These are phyloP conservation scores for Gallirallus australis DNA, from an alignment of 2,797 vertebrate species.

Conservation along the genomic window DNA sequence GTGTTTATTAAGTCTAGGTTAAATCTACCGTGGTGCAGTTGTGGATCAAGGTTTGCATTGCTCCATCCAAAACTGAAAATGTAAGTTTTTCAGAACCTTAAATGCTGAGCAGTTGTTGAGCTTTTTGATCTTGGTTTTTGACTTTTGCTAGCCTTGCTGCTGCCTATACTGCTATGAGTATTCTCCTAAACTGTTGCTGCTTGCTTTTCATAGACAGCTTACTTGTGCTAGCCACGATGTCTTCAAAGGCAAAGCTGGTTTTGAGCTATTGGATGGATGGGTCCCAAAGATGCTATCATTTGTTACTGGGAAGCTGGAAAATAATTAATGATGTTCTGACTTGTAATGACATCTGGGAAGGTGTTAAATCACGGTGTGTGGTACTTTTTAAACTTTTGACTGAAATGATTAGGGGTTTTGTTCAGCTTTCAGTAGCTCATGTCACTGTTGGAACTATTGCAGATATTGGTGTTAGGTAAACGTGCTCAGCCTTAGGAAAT, in stretches of 20 bases:
- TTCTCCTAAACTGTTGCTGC: neutral
- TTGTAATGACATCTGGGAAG: constrained; percentile 12
- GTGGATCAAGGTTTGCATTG: neutral
- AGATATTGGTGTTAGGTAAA: neutral
- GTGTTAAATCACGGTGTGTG: neutral
- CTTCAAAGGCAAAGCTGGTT: constrained; percentile 26
- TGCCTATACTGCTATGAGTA: neutral
- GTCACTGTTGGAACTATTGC: neutral
- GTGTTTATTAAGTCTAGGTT: neutral
- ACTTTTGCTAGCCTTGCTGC: neutral
- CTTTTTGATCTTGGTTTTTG: neutral
- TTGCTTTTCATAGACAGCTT: neutral
- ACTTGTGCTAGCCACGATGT: neutral
- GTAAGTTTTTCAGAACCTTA: neutral
- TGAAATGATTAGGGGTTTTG: neutral
- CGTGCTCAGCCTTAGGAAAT: neutral
- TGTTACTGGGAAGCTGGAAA: constrained; percentile 32
- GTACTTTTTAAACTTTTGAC: neutral
- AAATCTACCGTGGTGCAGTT: neutral
- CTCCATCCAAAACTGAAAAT: neutral
- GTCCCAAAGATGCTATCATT: constrained; percentile 30
- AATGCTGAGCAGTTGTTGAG: neutral
- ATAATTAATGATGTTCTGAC: constrained; percentile 38
- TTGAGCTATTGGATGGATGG: constrained; percentile 6
- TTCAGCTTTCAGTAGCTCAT: neutral